Evolutionary conservation across 1,140 invertebrate genomes (phyloP), one percentile per base, ranked within the genome.

Genomic region (Schlechtendalia chinensis): DNA sequence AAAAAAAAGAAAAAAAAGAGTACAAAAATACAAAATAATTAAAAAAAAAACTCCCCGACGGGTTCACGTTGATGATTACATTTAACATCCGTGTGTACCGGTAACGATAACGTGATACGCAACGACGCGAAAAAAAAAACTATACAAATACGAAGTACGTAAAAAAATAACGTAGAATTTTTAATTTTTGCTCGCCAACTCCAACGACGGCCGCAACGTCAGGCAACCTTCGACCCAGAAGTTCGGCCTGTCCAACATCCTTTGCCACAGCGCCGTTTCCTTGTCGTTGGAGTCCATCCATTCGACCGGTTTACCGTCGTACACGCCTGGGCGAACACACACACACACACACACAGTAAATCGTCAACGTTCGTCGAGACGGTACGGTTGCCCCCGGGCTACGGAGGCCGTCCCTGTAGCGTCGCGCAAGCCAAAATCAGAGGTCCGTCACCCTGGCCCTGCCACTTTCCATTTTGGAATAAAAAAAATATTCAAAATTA

Each of bases 261-360:
- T 92, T 84, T 97, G 94, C 97, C 96, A 98, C 1, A 98, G 86
- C 0, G 91, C 90, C 17, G 94, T 88, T 87, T 98, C 96, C 83
- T 95, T 95, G 22, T 94, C 95, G 29, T 90, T 90, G 56, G 95
- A 94, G 86, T 98, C 96, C 94, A 97, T 96, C 96, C 96, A 97
- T 83, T 96, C 95, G 5, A 96, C 95, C 27, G 88, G 86, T 83
- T 93, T 92, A 4, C 94, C 94, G 86, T 93, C 91, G 86, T 94
- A 92, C 84, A 92, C 92, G 81, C 95, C 96, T 97, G 32, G 32
- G n/a, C n/a, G n/a, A n/a, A n/a, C n/a, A n/a, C n/a, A n/a, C n/a
- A n/a, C n/a, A n/a, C n/a, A n/a, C n/a, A n/a, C n/a, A n/a, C n/a
- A n/a, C n/a, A n/a, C n/a, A n/a, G n/a, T n/a, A n/a, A n/a, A n/a